phyloP scores from a whole-genome alignment of 2,797 vertebrate species.

The Bovichtus diacanthus region DNA sequence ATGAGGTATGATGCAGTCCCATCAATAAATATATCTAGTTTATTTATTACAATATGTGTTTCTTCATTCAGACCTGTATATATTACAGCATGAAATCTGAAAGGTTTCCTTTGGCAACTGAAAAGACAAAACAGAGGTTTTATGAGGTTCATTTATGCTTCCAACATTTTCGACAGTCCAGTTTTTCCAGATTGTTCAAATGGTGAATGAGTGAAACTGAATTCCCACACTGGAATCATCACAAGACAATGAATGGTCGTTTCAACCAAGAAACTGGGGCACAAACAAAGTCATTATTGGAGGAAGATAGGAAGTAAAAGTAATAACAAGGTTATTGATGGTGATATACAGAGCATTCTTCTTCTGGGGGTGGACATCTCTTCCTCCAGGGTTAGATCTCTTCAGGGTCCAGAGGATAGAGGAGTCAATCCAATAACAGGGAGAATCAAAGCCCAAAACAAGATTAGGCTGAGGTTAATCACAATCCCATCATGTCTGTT shows the following conservation, averaged over 20 bases:
- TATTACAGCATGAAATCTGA: not conserved
- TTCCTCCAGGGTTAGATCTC: constrained; percentile 36
- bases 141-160: not conserved
- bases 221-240: not conserved
- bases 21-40: not conserved
- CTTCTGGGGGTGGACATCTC: constrained; percentile 57
- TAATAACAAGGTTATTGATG: constrained; percentile 40
- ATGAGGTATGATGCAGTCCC: not conserved
- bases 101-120: not conserved
- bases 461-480: accelerated
- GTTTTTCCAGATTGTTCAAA: constrained; percentile 23
- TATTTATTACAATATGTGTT: not conserved
- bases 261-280: accelerated
- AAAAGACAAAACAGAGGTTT: not conserved
- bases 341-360: constrained; percentile 55
- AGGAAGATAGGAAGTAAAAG: constrained; percentile 46
- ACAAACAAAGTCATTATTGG: not conserved
- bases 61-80: not conserved
- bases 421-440: constrained; percentile 42
- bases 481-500: accelerated
- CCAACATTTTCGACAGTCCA: constrained; percentile 29
- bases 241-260: not conserved
- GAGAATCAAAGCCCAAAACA: constrained; percentile 23
- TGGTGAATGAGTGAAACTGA: not conserved
- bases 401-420: constrained; percentile 46